These are phyloP conservation scores for Helogale parvula DNA, from an alignment of 2,113 vertebrate species.

Conservation along the genomic window DNA sequence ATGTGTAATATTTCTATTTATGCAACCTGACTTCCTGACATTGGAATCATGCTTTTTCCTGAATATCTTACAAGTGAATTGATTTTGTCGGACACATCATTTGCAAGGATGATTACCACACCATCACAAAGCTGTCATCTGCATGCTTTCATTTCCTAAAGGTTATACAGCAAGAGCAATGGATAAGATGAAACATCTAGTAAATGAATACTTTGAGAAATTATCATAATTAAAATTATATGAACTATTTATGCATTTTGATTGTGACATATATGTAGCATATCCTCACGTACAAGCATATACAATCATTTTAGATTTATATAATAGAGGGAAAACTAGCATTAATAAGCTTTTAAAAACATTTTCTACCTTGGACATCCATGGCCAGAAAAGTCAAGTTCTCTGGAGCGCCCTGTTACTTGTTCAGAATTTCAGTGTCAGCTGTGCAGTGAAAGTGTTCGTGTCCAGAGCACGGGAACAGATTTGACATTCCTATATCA, in stretches of 20 bases:
- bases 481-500: background rate
- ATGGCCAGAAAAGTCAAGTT: background rate
- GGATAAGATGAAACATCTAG: background rate
- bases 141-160: background rate
- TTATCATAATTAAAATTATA: background rate
- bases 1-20: background rate
- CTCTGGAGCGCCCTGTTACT: fast-evolving
- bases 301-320: background rate
- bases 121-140: too few species aligned
- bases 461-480: background rate
- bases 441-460: background rate
- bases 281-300: background rate
- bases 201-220: background rate
- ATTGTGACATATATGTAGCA: background rate
- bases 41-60: background rate
- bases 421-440: background rate
- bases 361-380: background rate
- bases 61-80: background rate
- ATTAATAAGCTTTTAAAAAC: background rate
- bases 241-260: background rate
- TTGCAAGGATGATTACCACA: background rate
- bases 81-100: background rate
- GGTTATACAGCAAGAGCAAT: background rate
- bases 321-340: background rate
- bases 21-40: background rate